A percentile compares a stretch with the other conserved stretches of the same genome.
Conservation (phyloP, 2,888 invertebrate genomes). For the Carcina quercana region DNA sequence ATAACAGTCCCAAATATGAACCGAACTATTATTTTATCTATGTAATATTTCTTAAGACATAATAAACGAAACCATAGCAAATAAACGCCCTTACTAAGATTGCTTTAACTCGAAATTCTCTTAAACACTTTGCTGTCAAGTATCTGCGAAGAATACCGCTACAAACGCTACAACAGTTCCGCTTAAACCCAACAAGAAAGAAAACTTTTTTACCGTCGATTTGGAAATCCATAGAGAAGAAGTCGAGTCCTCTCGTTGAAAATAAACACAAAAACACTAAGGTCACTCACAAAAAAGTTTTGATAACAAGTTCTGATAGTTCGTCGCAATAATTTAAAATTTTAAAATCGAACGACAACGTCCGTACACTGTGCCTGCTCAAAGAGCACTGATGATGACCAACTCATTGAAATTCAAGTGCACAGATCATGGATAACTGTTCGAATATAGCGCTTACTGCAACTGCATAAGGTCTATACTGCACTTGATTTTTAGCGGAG, state of each 20-base stretch:
- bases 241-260: constrained; percentile 15
- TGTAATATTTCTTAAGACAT: too few species aligned
- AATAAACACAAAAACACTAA: constrained; percentile 19
- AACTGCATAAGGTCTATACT: too few species aligned
- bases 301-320: constrained; percentile 38
- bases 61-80: too few species aligned
- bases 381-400: constrained; percentile 44
- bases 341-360: constrained; percentile 22
- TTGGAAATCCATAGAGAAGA: constrained; percentile 55
- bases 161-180: too few species aligned
- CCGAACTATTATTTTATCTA: too few species aligned
- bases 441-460: too few species aligned
- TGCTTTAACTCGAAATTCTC: too few species aligned
- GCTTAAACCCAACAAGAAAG: too few species aligned
- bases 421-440: constrained; percentile 26
- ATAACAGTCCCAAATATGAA: too few species aligned
- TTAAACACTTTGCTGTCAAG: constrained; percentile 1
- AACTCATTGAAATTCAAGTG: constrained; percentile 20
- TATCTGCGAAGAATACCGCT: too few species aligned
- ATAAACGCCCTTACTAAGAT: too few species aligned
- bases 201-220: constrained; percentile 39
- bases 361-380: constrained; percentile 26
- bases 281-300: constrained; percentile 28
- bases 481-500: constrained; percentile 26
- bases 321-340: constrained; percentile 29